A percentile compares a stretch with the other conserved stretches of the same genome.
phyloP scores from a whole-genome alignment of 2,113 vertebrate species.

The Tor tambroides region DNA sequence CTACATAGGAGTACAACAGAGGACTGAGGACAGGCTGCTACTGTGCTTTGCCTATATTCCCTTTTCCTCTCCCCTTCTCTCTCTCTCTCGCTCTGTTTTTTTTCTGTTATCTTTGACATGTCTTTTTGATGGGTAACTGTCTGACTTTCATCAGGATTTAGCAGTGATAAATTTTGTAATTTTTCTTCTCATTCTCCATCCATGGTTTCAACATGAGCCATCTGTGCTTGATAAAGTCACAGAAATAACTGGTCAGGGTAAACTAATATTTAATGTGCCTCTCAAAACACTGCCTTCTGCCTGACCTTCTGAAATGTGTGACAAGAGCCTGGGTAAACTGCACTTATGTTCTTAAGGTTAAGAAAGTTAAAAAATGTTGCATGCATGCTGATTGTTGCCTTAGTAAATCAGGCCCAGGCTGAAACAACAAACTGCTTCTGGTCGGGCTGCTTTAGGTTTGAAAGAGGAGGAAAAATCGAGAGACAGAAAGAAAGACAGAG shows the following conservation, averaged over 20 bases:
- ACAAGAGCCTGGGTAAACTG: conserved; percentile 76
- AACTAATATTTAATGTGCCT: conserved; percentile 79
- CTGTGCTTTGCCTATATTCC: not conserved
- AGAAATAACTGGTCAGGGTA: conserved; percentile 78
- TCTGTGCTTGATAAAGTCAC: conserved; percentile 78
- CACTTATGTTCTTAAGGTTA: conserved; percentile 71
- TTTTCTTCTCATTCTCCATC: conserved; percentile 59
- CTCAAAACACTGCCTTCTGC: conserved; percentile 73
- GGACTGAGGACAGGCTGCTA: not conserved
- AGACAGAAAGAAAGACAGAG: not conserved
- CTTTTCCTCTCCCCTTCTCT: not conserved
- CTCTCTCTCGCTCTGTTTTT: not conserved
- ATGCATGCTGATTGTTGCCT: conserved; percentile 72
- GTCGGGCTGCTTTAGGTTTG: conserved; percentile 62
- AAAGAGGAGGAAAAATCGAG: not conserved
- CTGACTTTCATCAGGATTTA: conserved; percentile 59
- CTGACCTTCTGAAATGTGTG: conserved; percentile 75
- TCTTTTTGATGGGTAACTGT: conserved; percentile 17
- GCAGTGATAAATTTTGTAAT: conserved; percentile 59
- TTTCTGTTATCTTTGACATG: not conserved
- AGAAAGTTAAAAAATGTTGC: conserved; percentile 74
- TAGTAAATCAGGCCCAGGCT: conserved; percentile 78
- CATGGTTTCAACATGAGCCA: conserved; percentile 66
- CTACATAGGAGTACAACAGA: not conserved
- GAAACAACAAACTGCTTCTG: conserved; percentile 78